These are phyloP conservation scores for Neodon shergylaensis DNA, from an alignment of 2,113 vertebrate genomes.

Conservation along the genomic window DNA sequence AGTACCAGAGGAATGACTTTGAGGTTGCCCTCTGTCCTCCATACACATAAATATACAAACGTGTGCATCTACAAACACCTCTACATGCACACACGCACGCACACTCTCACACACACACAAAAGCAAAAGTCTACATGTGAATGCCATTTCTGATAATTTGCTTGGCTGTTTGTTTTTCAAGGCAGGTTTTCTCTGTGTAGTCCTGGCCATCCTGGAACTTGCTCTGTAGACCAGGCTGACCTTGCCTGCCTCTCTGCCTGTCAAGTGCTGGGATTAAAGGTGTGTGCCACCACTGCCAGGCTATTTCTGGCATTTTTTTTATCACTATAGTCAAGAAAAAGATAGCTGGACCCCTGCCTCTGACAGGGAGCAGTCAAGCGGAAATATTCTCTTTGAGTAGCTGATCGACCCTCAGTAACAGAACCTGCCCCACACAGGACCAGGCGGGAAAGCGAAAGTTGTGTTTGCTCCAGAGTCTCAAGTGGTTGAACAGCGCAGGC, in stretches of 20 bases:
- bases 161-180: neutral
- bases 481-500: neutral
- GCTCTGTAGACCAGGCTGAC: neutral
- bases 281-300: neutral
- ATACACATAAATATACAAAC: neutral
- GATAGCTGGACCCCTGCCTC: neutral
- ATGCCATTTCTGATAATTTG: neutral
- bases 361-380: neutral
- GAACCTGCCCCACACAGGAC: neutral
- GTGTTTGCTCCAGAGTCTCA: neutral
- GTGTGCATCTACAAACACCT: neutral
- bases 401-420: accelerated
- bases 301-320: neutral
- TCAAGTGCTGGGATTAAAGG: neutral
- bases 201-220: neutral
- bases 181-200: neutral
- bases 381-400: neutral
- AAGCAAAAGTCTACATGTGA: neutral
- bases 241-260: neutral
- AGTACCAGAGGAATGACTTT: neutral
- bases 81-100: neutral
- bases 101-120: neutral
- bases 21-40: neutral
- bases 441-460: neutral
- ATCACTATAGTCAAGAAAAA: neutral